phyloP scores from a whole-genome alignment of 2,113 vertebrate species.

The Prochilodus magdalenae region DNA sequence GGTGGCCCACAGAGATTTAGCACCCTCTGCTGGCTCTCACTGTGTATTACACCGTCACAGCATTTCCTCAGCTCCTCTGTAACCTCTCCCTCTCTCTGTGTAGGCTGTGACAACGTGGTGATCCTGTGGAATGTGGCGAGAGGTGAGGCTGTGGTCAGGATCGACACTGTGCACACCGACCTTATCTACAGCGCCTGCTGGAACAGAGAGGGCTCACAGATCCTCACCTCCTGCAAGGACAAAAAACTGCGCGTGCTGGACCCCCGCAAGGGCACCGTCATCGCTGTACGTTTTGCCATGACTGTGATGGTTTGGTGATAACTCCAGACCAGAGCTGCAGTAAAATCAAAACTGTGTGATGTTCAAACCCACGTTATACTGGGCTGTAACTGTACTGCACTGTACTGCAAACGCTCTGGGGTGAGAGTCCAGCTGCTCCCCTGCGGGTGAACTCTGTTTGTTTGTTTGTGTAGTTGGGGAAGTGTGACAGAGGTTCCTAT shows the following conservation, averaged over 20 bases:
- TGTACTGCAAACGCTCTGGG: too few relatives aligned
- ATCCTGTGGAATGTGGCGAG: constrained; percentile 87
- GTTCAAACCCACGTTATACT: too few relatives aligned
- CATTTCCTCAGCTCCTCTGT: too few relatives aligned
- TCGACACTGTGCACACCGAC: constrained; percentile 84
- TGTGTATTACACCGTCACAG: constrained; percentile 3
- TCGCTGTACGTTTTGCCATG: constrained; percentile 72
- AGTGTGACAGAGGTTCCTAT: neutral
- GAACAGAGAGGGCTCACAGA: constrained; percentile 83
- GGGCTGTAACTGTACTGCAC: too few relatives aligned
- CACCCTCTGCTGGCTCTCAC: neutral
- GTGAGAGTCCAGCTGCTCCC: too few relatives aligned
- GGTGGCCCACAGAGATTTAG: neutral
- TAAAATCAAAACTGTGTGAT: too few relatives aligned
- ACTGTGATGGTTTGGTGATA: too few relatives aligned
- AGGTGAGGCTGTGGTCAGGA: constrained; percentile 74
- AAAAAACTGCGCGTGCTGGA: constrained; percentile 84
- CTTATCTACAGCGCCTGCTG: constrained; percentile 88
- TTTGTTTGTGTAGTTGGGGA: neutral
- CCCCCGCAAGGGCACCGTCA: constrained; percentile 81
- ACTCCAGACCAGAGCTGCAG: too few relatives aligned
- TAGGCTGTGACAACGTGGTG: constrained; percentile 88
- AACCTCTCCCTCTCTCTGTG: neutral
- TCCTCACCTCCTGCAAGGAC: constrained; percentile 88
- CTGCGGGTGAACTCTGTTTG: neutral